Evolutionary conservation across 2,113 vertebrate genomes (phyloP).

Genomic region (Callionymus lyra): DNA sequence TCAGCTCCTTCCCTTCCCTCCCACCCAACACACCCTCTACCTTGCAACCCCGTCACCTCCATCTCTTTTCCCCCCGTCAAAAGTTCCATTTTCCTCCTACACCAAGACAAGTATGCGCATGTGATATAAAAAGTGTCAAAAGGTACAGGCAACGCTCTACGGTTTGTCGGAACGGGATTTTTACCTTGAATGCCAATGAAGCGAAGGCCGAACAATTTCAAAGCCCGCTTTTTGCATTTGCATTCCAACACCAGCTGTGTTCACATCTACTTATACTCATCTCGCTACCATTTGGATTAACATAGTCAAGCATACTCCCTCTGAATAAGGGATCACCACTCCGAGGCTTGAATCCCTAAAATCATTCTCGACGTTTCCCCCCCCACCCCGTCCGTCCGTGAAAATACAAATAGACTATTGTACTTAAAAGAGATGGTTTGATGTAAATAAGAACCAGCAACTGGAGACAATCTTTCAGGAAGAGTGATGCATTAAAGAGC

Average conservation of each 20-base stretch:
- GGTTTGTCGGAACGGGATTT: conserved; percentile 7
- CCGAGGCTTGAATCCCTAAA: no score
- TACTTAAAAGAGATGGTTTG: no score
- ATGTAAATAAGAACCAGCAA: conserved; percentile 26
- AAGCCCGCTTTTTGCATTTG: no score
- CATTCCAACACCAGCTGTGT: no score
- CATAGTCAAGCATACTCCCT: no score
- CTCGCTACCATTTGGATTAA: no score
- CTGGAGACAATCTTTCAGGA: no score
- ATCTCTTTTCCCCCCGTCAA: conserved; percentile 17
- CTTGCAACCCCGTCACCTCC: not conserved
- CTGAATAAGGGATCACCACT: no score
- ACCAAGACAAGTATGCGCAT: conserved; percentile 14
- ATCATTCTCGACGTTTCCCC: no score
- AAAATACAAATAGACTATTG: no score
- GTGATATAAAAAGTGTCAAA: conserved; percentile 17
- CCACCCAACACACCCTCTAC: not conserved
- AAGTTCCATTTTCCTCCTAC: conserved; percentile 19
- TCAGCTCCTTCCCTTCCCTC: conserved; percentile 22
- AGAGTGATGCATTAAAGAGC: conserved; percentile 34
- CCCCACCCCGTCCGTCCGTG: no score
- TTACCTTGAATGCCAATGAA: conserved; percentile 1
- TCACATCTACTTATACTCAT: no score
- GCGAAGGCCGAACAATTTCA: not conserved
- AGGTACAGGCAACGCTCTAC: conserved; percentile 7